Evolutionary conservation across 1,140 invertebrate genomes (phyloP), one percentile per base, ranked within the genome.

Genomic region (Zaprionus africanus): DNA sequence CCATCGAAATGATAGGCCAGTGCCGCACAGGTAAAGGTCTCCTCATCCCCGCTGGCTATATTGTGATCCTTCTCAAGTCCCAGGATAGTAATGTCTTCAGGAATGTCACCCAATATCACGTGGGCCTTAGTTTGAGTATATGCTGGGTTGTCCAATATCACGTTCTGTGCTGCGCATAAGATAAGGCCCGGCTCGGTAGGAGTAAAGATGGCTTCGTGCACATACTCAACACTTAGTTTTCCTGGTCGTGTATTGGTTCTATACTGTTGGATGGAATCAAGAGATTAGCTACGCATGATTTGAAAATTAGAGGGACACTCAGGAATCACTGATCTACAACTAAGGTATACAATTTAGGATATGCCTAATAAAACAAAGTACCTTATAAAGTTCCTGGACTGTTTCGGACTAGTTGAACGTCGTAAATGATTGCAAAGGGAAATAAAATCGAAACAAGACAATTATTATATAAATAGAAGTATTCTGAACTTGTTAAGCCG

Each of bases 11-110:
- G 94, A 46, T 95, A 94, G 26, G 93, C 87, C 2, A 94, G 93
- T 4, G 94, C 95, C 5, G 93, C 93, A 79, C 95, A 96, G 7
- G 90, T 93, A 2, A 95, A 59, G 26, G 78, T 90, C 4, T 94
- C 53, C 53, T 94, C 76, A 69, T 95, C 95, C 1, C 94, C 94
- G 28, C 82, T 90, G 1, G 94, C 93, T 12, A 95, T 91, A 43
- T 90, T 71, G 5, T 87, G 78, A n/a, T 81, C 53, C 28, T 76
- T 61, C 36, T 86, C 68, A 59, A 88, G 49, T 7, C 90, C 84
- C 31, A 76, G 78, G 31, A 87, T 81, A 13, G 76, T 82, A 54
- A 91, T 88, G 31, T 87, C 90, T 22, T 90, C 79, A 7, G 84
- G 64, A 49, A 92, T 84, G 34, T 86, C 82, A 3, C 83, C 83